Percentiles rank a stretch among this genome's conserved stretches.
Conservation (phyloP, 2,888 invertebrate species). For the Electrophaes corylata region DNA sequence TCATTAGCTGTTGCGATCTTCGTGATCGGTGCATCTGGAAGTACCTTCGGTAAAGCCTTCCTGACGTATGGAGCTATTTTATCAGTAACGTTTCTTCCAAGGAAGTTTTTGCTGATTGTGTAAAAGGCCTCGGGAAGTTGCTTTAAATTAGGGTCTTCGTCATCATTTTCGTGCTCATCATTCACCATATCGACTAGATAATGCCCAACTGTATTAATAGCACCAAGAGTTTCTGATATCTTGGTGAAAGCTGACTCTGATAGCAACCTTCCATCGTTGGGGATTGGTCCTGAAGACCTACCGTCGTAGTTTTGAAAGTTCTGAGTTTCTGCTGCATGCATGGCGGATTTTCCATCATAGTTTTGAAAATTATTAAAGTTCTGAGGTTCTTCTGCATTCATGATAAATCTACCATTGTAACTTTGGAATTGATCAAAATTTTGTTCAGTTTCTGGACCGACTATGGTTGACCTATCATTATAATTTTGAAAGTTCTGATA, state of each 20-base stretch:
- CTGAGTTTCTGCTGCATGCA: slow-evolving; percentile 17
- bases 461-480: slow-evolving; percentile 52
- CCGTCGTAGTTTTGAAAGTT: slow-evolving; percentile 34
- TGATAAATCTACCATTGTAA: slow-evolving; percentile 40
- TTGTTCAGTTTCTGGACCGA: slow-evolving; percentile 9
- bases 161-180: slow-evolving; percentile 71
- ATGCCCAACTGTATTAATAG: slow-evolving; percentile 93
- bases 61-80: slow-evolving; percentile 89
- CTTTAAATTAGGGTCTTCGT: slow-evolving; percentile 69
- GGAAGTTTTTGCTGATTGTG: slow-evolving; percentile 91
- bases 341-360: slow-evolving; percentile 41
- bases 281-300: slow-evolving; percentile 34
- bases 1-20: slow-evolving; percentile 75
- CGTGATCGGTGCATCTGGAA: slow-evolving; percentile 73
- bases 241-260: slow-evolving; percentile 85
- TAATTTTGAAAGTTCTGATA: slow-evolving; percentile 48
- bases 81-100: slow-evolving; percentile 90
- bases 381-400: slow-evolving; percentile 17
- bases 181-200: slow-evolving; percentile 92
- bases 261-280: slow-evolving; percentile 79
- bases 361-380: slow-evolving; percentile 25
- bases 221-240: slow-evolving; percentile 88
- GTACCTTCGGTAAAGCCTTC: slow-evolving; percentile 71
- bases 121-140: slow-evolving; percentile 89
- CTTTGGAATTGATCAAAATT: slow-evolving; percentile 25